Evolutionary conservation across 2,797 vertebrate genomes (phyloP).

Genomic region (Atherinosoma microstoma): DNA sequence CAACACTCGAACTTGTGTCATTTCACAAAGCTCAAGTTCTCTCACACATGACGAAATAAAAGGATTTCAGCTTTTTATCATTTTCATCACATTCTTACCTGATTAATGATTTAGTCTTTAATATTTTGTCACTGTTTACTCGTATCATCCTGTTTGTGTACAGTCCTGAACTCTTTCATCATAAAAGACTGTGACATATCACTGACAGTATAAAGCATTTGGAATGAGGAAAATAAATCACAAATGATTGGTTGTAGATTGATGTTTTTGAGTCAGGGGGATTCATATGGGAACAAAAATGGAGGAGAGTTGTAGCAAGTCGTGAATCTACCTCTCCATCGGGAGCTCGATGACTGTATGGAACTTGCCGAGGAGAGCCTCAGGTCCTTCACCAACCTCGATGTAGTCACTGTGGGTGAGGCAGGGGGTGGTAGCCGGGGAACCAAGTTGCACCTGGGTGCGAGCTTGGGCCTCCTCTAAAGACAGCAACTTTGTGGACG

Average conservation of each 20-base stretch:
- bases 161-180: not conserved
- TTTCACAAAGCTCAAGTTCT: not conserved
- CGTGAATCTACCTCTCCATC: slow-evolving; percentile 87
- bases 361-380: slow-evolving; percentile 93
- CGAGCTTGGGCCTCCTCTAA: slow-evolving; percentile 97
- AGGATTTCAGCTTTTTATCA: not conserved
- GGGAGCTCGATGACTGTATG: slow-evolving; percentile 97
- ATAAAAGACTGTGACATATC: not conserved
- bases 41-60: too few species aligned
- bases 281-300: not conserved
- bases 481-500: slow-evolving; percentile 94
- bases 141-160: not conserved
- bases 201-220: not conserved
- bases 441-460: slow-evolving; percentile 91
- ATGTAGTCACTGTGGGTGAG: slow-evolving; percentile 93
- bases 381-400: slow-evolving; percentile 96
- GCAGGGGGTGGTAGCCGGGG: slow-evolving; percentile 86
- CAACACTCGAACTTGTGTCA: not conserved
- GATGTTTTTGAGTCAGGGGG: not conserved
- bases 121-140: not conserved
- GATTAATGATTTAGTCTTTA: not conserved
- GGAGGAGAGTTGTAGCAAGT: not conserved
- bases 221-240: not conserved
- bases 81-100: not conserved
- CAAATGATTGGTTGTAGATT: not conserved